Base-by-base conservation (phyloP, 2,888 invertebrate genomes). In the Stenchaetothrips biformis region DNA sequence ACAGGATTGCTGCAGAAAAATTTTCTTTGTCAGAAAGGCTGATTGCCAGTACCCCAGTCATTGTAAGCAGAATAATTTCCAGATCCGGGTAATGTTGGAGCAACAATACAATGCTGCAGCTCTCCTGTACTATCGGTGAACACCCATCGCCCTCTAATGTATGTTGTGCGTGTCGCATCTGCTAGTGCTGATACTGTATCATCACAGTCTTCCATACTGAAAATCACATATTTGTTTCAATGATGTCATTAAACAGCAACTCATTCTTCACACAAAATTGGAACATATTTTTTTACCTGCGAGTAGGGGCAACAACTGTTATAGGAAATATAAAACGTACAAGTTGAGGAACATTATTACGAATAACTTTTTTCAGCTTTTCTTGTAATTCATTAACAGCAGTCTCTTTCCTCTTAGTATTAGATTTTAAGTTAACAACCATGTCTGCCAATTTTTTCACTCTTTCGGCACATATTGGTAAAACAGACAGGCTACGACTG, bases 41-140 rank as follows among this genome's bases (percentile, higher is more conserved):
- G 74, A 79, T 25, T 78, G 27, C 48, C 74, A 79, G 80, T 88
- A 92, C 96, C 90, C 93, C 94, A 95, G 82, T 92, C 88, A 86
- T 89, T 92, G 87, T 91, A 96, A 83, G 91, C 92, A 11, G 93
- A 91, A 85, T 94, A 95, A 87, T 96, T 95, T 0, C 95, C 95
- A 83, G 94, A 94, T 6, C 92, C 92, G 81, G 95, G 94, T 83
- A 95, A 87, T 84, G 93, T 92, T 0, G 97, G 95, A n/a, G 93
- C 93, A 62, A 95, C 94, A 82, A 97, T 93, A 78, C 90, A 89
- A 87, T 93, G 92, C 84, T 92, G 92, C 83, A 91, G 87, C 86
- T 94, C 93, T 82, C 91, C 90, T 78, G 90, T 90, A 84, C 91
- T 91, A 85, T 92, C 92, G 77, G 90, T 89, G 87, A 88, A 86